Evolutionary conservation across 2,113 vertebrate genomes (phyloP), one percentile per base, ranked within the genome.

Genomic region (Corythoichthys haematopterus): DNA sequence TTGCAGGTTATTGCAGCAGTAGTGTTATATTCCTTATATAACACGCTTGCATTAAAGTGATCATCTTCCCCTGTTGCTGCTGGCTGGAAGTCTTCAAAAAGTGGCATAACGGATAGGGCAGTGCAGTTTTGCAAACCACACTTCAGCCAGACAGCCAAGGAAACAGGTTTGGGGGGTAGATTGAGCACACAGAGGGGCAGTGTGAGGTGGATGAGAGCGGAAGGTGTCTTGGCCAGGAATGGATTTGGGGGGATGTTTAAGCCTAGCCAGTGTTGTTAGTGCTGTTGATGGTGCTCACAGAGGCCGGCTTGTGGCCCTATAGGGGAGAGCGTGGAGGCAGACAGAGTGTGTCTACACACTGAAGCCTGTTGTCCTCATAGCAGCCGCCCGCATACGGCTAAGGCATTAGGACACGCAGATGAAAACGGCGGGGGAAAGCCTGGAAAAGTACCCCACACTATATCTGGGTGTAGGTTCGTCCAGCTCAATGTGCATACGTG

Each of bases 361-460:
- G 87, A 85, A 80, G 70, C 67, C 84, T 86, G 84, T 87, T 90
- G 85, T 89, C 78, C 84, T 85, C 77, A 75, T 65, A 16, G 75
- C 66, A 75, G 81, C 79, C 69, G 78, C 74, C 78, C 77, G 81
- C 87, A 87, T 88, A 87, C 84, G 87, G 86, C 77, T 79, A 76
- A 90, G 78, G 78, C 87, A 85, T 89, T 85, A 88, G 64, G 63
- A 73, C 67, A 70, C 55, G 58, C 46, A 65, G 64, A 61, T 60
- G 14, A 45, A 64, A 69, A 55, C 72, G 74, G 68, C 85, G 78
- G 72, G 76, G 6, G 60, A 58, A 65, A 66, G 71, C 53, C 79
- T 90, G 89, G 86, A 87, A 88, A 89, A 90, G 84, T 82, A 85
- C 82, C 75, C 82, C 56, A 4, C 73, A 12, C 72, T 73, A 72